Evolutionary conservation across 1,140 invertebrate genomes (phyloP), one percentile per base, ranked within the genome.

Genomic region (Maconellicoccus hirsutus): DNA sequence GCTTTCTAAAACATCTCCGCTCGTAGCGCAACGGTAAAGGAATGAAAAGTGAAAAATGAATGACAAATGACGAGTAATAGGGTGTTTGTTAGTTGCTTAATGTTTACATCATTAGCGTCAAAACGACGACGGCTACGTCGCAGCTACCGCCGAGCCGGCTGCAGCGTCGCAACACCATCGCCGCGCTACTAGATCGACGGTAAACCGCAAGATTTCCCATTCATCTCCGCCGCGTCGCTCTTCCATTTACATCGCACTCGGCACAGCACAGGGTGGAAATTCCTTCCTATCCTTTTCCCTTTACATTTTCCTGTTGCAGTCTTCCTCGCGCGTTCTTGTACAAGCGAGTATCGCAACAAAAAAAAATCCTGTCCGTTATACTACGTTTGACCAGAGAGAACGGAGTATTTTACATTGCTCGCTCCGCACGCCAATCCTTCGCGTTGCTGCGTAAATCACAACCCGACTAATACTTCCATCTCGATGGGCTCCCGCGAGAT

Each of bases 31-130:
- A n/a, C n/a, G n/a, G n/a, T n/a, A n/a, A 59, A 59, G n/a, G 16
- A 16, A n/a, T 59, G 52, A 22, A 25, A 66, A 22, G 61, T 66
- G 61, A 66, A 66, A 66, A 66, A 66, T 66, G 61, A 66, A 66
- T 66, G 61, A 66, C 61, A 66, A 66, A 66, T 66, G 61, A 66
- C 61, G 61, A 66, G 61, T 66, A 66, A 66, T 66, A 66, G 61
- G 61, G 61, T 66, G 61, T 66, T 66, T 66, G 61, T 66, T 66
- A 66, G 61, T 66, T 66, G 61, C 61, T 66, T 66, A 66, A 66
- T 66, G 61, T 66, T 66, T 66, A 66, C 61, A 66, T 66, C 61
- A 66, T 66, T 66, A 66, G 61, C 61, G 61, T 66, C 61, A 66
- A 66, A 66, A 66, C 21, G 61, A 19, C 19, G 19, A 19, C 25